These are phyloP conservation scores for Apis dorsata DNA, from an alignment of 1,140 invertebrate species.

Conservation along the genomic window DNA sequence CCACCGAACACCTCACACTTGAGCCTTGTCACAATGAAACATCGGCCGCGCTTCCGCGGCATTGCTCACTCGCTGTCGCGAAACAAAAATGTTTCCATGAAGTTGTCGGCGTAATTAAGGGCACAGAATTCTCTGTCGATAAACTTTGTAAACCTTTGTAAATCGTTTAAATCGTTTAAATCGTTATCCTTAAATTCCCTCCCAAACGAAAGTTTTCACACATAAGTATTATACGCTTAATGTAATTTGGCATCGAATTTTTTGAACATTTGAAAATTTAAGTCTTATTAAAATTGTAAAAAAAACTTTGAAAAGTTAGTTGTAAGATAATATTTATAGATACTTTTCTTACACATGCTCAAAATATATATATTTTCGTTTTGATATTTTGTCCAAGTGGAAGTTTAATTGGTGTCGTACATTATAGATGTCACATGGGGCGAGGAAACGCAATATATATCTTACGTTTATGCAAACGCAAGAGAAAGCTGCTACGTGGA, in stretches of 20 bases:
- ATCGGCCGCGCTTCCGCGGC: slow-evolving; percentile 22
- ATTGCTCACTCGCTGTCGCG: slow-evolving; percentile 31
- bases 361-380: no score
- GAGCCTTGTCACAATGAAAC: slow-evolving; percentile 52
- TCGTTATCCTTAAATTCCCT: not conserved
- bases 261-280: not conserved
- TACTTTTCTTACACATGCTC: no score
- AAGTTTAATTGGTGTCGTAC: no score
- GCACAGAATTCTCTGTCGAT: slow-evolving; percentile 22
- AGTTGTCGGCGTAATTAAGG: slow-evolving; percentile 36
- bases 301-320: not conserved
- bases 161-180: slow-evolving; percentile 11
- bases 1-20: slow-evolving; percentile 34
- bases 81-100: slow-evolving; percentile 34
- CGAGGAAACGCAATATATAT: not conserved
- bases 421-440: no score
- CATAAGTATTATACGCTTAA: no score
- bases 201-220: no score
- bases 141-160: slow-evolving; percentile 18
- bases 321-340: no score
- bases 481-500: not conserved
- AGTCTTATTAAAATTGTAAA: not conserved
- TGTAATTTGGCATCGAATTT: not conserved
- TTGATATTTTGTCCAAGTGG: no score
- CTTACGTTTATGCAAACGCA: not conserved